A percentile compares a stretch with the other conserved stretches of the same genome.
Evolutionary conservation across 2,113 vertebrate species (phyloP).

Genomic region (Psophia crepitans): DNA sequence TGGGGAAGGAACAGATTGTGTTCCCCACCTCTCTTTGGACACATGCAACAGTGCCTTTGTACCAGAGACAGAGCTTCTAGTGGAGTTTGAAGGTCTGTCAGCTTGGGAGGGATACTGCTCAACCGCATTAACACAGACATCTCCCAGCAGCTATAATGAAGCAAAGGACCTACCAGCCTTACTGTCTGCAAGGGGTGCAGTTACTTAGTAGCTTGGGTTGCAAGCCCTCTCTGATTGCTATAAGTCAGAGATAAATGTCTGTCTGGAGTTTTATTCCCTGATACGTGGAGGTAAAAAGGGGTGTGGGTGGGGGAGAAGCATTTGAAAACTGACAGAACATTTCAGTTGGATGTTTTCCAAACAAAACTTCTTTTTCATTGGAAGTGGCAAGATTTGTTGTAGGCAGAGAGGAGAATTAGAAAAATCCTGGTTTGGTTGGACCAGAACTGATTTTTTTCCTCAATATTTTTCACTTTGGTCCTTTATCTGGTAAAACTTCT

Average conservation of each 20-base stretch:
- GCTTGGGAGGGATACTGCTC: not conserved
- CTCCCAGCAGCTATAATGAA: not conserved
- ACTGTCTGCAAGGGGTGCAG: not conserved
- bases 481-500: not conserved
- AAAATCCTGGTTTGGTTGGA: not conserved
- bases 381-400: not conserved
- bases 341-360: not conserved
- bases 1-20: not conserved
- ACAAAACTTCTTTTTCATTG: not conserved
- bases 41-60: not conserved
- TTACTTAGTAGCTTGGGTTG: not conserved
- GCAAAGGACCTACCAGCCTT: not conserved
- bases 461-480: not conserved
- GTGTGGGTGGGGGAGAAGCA: rapidly evolving
- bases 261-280: no score
- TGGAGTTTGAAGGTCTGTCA: not conserved
- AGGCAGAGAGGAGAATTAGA: not conserved
- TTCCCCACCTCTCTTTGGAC: not conserved
- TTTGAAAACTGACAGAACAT: not conserved
- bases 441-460: not conserved
- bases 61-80: not conserved
- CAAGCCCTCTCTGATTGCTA: not conserved
- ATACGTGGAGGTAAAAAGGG: not conserved
- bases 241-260: not conserved
- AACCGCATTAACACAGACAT: not conserved